Conservation (phyloP, 2,797 vertebrate genomes). For the Sebastiscus tertius region DNA sequence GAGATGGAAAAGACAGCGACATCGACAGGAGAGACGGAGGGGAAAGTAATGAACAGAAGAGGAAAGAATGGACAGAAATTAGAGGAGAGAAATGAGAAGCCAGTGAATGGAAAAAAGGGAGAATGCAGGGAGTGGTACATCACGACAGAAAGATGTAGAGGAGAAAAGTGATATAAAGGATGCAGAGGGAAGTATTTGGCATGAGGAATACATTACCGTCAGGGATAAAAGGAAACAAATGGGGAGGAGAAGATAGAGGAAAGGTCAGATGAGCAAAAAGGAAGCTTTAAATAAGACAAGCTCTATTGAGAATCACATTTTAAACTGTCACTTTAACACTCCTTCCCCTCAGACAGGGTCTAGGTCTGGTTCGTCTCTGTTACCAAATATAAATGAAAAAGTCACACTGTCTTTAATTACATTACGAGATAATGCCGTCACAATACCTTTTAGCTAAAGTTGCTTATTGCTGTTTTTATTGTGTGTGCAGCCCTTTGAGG, state of each 20-base stretch:
- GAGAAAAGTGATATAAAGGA: slow-evolving; percentile 44
- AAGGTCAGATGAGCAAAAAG: slow-evolving; percentile 57
- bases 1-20: slow-evolving; percentile 40
- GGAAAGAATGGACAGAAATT: slow-evolving; percentile 49
- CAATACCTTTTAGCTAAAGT: background rate
- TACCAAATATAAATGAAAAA: slow-evolving; percentile 28
- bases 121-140: slow-evolving; percentile 34
- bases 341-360: background rate
- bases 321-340: slow-evolving; percentile 21
- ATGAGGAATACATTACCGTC: slow-evolving; percentile 58
- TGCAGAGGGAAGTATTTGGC: slow-evolving; percentile 31
- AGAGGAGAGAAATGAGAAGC: slow-evolving; percentile 54
- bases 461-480: background rate
- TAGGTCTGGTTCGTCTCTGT: slow-evolving; percentile 21
- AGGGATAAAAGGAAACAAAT: slow-evolving; percentile 57
- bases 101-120: slow-evolving; percentile 40
- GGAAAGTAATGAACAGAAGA: slow-evolving; percentile 45
- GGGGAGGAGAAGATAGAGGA: slow-evolving; percentile 32
- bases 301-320: slow-evolving; percentile 35
- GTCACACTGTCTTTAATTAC: slow-evolving; percentile 15
- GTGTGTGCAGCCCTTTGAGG: background rate
- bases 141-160: slow-evolving; percentile 40
- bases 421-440: slow-evolving; percentile 23
- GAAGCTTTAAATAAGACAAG: slow-evolving; percentile 47
- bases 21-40: slow-evolving; percentile 18